Percentiles rank a stretch among this genome's conserved stretches.
Conservation (phyloP, 2,797 vertebrate genomes). For the Phataginus tetradactyla region DNA sequence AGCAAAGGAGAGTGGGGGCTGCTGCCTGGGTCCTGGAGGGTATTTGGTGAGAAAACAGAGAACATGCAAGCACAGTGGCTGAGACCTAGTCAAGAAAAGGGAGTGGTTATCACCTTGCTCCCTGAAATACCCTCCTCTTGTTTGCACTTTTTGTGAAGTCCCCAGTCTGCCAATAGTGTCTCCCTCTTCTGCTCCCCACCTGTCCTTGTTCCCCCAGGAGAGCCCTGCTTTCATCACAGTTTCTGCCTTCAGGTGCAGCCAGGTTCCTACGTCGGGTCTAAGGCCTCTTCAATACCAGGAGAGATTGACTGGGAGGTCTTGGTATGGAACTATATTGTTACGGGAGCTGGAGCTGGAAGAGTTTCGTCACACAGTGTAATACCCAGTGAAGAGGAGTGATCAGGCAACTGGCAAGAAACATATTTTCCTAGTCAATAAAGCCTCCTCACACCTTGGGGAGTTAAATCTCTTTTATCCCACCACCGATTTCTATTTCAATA, state of each 20-base stretch:
- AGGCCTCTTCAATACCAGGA: not conserved
- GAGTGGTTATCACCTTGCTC: not conserved
- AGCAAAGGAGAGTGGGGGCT: not conserved
- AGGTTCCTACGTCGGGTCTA: rapidly evolving
- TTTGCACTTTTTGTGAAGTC: not conserved
- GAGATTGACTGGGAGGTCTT: not conserved
- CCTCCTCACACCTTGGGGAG: not conserved
- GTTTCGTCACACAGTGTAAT: not conserved
- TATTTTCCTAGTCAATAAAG: not conserved
- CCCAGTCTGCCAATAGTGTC: not conserved
- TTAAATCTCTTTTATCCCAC: not conserved
- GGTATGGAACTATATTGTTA: not conserved
- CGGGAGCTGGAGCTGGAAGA: not conserved
- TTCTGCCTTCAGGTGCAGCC: not conserved
- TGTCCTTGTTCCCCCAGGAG: not conserved
- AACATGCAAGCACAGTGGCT: not conserved
- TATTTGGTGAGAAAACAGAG: not conserved
- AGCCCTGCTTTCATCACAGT: not conserved
- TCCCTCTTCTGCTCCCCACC: no score
- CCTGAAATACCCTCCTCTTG: not conserved
- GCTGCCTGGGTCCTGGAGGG: no score
- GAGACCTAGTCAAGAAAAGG: not conserved
- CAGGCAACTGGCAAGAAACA: not conserved
- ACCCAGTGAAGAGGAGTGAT: not conserved
- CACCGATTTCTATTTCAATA: not conserved